These are phyloP conservation scores for Percopsis omiscomaycus DNA, from an alignment of 2,797 vertebrate species.

Conservation along the genomic window DNA sequence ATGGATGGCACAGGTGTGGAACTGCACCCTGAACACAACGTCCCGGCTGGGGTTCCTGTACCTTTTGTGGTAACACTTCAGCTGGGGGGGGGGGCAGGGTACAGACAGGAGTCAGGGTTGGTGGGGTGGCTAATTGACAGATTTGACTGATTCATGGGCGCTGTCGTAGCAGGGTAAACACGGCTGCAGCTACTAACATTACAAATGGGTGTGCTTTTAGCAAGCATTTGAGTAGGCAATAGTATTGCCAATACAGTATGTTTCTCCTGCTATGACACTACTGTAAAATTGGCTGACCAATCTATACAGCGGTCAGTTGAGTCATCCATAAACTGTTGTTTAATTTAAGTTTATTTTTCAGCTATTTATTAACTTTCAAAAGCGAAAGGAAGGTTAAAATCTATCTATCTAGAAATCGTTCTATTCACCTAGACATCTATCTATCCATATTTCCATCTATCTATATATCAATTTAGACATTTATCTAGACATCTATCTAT, in stretches of 20 bases:
- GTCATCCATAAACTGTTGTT: no score
- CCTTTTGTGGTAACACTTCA: slow-evolving; percentile 97
- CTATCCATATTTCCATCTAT: neutral
- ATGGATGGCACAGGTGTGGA: slow-evolving; percentile 95
- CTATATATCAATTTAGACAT: neutral
- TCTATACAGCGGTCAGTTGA: no score
- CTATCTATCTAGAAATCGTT: neutral
- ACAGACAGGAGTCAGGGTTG: neutral
- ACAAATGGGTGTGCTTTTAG: no score
- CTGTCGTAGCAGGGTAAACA: no score
- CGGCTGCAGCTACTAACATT: no score
- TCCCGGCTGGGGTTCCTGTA: slow-evolving; percentile 88
- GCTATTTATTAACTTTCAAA: neutral
- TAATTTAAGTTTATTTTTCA: neutral
- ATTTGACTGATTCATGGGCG: neutral
- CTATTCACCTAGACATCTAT: neutral
- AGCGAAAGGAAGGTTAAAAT: neutral
- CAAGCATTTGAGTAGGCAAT: no score
- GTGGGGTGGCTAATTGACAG: neutral
- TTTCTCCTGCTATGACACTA: no score
- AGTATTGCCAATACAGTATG: no score
- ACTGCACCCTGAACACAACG: slow-evolving; percentile 93
- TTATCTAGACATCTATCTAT: no score
- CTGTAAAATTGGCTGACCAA: no score
- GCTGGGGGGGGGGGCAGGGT: slow-evolving; percentile 57